Conservation (phyloP, 2,113 vertebrate genomes). For the Gavialis gangeticus region DNA sequence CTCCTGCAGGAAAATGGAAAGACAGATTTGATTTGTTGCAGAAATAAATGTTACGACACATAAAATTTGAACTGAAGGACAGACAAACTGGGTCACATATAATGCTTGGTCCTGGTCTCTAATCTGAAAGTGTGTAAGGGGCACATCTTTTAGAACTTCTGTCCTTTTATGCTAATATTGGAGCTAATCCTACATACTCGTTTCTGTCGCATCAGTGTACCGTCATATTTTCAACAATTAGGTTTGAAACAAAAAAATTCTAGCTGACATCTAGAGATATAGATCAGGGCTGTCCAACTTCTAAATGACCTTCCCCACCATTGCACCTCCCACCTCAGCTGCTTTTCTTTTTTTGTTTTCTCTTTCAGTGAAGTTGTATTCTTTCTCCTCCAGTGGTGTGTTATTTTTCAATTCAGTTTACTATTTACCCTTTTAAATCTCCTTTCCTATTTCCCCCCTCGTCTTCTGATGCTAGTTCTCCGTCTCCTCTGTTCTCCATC, state of each 20-base stretch:
- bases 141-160: neutral
- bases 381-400: neutral
- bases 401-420: neutral
- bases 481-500: neutral
- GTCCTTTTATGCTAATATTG: neutral
- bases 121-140: neutral
- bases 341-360: neutral
- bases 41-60: neutral
- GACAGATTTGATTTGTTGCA: neutral
- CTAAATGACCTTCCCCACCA: no score
- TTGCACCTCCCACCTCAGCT: no score
- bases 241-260: neutral
- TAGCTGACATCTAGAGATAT: neutral
- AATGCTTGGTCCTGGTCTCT: neutral
- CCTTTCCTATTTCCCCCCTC: neutral
- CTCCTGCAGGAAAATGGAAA: neutral
- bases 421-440: neutral
- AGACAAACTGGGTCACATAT: neutral
- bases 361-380: neutral
- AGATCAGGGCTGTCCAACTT: neutral
- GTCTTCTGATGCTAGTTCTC: neutral
- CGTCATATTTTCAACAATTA: neutral
- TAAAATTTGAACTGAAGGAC: neutral
- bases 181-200: neutral
- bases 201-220: neutral